Conservation (phyloP, 92 coral and sea anemone species). For the Umimayanthus kanabou region DNA sequence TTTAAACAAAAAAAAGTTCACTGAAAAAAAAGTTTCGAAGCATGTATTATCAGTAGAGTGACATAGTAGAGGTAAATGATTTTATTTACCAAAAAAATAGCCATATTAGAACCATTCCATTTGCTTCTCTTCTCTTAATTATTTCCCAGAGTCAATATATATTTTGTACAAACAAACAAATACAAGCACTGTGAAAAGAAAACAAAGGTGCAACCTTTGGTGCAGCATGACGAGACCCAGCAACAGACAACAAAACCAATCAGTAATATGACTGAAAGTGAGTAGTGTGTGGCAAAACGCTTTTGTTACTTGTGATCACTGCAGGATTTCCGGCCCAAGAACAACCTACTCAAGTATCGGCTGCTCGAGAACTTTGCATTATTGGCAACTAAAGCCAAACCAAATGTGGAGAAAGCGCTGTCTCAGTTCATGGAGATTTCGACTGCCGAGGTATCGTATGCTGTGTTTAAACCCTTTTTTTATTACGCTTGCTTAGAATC, state of each 20-base stretch:
- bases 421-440: conserved; percentile 97
- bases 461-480: background rate
- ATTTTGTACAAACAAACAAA: background rate
- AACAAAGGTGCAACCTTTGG: background rate
- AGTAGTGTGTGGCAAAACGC: background rate
- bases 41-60: too few species aligned
- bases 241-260: background rate
- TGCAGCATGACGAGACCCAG: background rate
- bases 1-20: too few species aligned
- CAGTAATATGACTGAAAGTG: background rate
- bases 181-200: background rate
- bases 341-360: conserved; percentile 78
- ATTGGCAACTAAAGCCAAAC: conserved; percentile 91
- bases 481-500: too few species aligned
- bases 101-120: background rate
- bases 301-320: background rate
- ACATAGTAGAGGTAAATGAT: too few species aligned
- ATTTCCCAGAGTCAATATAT: too few species aligned
- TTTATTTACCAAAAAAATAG: too few species aligned
- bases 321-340: conserved; percentile 89
- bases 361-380: conserved; percentile 88
- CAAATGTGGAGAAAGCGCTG: conserved; percentile 86
- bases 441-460: conserved; percentile 77
- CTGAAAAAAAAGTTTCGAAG: too few species aligned
- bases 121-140: background rate